phyloP scores from a whole-genome alignment of 2,113 vertebrate species.

The Cyprinodon variegatus region DNA sequence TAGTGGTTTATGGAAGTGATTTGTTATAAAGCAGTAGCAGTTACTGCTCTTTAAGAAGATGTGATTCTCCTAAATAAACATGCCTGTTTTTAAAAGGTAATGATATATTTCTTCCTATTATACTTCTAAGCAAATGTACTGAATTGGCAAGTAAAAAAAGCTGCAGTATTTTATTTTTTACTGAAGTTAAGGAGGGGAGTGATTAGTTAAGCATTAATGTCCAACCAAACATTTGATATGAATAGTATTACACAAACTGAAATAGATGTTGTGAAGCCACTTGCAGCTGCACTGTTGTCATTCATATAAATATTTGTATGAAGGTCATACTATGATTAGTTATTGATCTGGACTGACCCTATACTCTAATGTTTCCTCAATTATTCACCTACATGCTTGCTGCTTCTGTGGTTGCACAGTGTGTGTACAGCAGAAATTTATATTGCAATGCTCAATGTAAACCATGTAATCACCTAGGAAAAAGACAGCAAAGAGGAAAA shows the following conservation, averaged over 20 bases:
- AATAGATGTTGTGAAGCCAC: neutral
- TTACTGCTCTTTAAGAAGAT: slow-evolving; percentile 10
- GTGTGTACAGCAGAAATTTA: slow-evolving; percentile 6
- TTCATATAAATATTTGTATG: slow-evolving; percentile 7
- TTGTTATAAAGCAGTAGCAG: neutral
- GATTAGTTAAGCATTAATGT: neutral
- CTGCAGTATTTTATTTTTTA: slow-evolving; percentile 5
- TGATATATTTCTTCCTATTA: slow-evolving; percentile 40
- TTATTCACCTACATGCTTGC: slow-evolving; percentile 24
- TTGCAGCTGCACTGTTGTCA: neutral
- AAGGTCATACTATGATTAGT: slow-evolving; percentile 62
- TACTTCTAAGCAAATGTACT: slow-evolving; percentile 15
- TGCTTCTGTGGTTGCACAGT: neutral
- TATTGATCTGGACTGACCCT: slow-evolving; percentile 54
- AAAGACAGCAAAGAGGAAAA: slow-evolving; percentile 4
- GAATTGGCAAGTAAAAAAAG: slow-evolving; percentile 24
- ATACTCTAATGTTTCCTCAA: slow-evolving; percentile 40
- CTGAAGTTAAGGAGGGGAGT: neutral
- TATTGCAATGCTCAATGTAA: neutral
- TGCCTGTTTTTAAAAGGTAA: slow-evolving; percentile 38
- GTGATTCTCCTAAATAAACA: slow-evolving; percentile 22
- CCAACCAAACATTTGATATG: neutral
- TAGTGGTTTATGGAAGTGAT: neutral
- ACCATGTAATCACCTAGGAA: slow-evolving; percentile 19
- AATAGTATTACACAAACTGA: neutral